Evolutionary conservation across 1,140 invertebrate genomes (phyloP), one percentile per base, ranked within the genome.

Genomic region (Penaeus japonicus): DNA sequence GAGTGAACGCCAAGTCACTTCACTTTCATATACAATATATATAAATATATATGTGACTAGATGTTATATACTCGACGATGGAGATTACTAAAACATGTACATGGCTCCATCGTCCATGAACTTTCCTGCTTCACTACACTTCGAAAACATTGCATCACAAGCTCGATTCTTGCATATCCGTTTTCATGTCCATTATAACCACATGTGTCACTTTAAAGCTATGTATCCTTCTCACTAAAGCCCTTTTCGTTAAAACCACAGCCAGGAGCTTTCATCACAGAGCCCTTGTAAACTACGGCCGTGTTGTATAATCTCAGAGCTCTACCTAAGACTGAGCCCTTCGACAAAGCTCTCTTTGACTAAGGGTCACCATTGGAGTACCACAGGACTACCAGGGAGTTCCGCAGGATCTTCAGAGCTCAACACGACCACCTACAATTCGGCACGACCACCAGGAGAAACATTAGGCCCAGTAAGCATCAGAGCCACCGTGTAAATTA

Each of bases 391-490:
- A 73, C 24, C 27, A 27, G 35, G 70, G 35, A 30, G 70, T 30
- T 27, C 27, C 24, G 35, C 27, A 73, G 20, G 70, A 27, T 73
- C 62, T 24, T 70, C 47, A 59, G 80, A 82, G 80, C 27, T 35
- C 53, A 24, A 53, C 39, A 47, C 47, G 47, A 47, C 47, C 47
- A 47, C 47, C n/a, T 30, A 73, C 17, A 24, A 73, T 18, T 30
- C 15, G 24, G 35, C 17, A 24, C 27, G 35, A 32, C 70, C 70
- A 30, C 35, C n/a, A 65, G 55, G 80, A 57, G 39, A 47, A 17
- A 24, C 32, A 70, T 87, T 90, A 90, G 80, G 90, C 90, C 90
- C 90, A 90, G 54, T 90, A 90, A 15, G 90, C 86, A 53, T 89
- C 90, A n/a, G 85, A 87, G 10, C 85, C 87, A n/a, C 73, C 47